Conservation (phyloP, 2,797 vertebrate species). For the Dromococcyx pavoninus region DNA sequence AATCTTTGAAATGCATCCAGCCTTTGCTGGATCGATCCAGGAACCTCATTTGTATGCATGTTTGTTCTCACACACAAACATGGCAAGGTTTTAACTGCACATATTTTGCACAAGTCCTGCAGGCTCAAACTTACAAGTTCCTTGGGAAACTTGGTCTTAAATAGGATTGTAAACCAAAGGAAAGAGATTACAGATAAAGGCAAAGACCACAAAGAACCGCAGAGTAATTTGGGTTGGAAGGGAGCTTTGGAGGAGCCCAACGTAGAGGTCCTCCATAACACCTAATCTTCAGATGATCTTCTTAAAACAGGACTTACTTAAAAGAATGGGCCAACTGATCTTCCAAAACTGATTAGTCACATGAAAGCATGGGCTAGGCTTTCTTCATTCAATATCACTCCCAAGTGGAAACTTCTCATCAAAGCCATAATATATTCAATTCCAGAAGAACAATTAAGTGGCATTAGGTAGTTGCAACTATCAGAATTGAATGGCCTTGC, state of each 20-base stretch:
- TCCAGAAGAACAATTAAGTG: slow-evolving; percentile 35
- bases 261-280: neutral
- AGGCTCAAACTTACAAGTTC: slow-evolving; percentile 5
- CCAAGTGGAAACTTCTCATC: neutral
- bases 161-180: neutral
- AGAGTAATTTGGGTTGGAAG: neutral
- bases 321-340: neutral
- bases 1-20: neutral
- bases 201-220: neutral
- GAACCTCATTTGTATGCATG: slow-evolving; percentile 22
- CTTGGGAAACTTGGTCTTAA: neutral
- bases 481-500: neutral
- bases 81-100: neutral
- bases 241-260: neutral
- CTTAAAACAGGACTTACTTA: neutral
- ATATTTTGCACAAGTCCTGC: neutral
- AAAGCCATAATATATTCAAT: neutral
- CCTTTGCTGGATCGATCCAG: neutral
- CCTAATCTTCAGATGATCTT: neutral
- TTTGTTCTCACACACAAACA: slow-evolving; percentile 39
- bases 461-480: neutral
- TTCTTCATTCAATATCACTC: neutral
- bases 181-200: neutral
- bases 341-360: slow-evolving; percentile 3
- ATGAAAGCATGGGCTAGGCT: neutral